Evolutionary conservation across 2,888 invertebrate species (phyloP), one percentile per base, ranked within the genome.

Genomic region (Drosophila incognita): DNA sequence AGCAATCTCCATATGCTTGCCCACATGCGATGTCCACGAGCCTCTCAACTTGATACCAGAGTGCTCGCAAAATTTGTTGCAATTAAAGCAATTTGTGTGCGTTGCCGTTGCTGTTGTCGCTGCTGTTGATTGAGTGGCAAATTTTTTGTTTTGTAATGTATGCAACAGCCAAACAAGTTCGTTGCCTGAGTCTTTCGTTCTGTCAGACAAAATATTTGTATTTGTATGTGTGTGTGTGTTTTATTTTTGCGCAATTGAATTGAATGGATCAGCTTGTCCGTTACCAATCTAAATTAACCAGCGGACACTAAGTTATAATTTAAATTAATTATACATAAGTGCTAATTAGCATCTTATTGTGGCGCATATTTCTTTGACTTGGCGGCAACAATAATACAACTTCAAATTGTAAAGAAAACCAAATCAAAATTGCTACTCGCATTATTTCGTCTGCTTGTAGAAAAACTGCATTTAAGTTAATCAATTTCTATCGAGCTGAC

Each of bases 11-110:
- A 53, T 53, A 29, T 54, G 54, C 51, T 63, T 60, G 66, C 71
- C 74, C 75, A 76, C 75, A 76, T 76, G 71, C 61, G 52, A 61
- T 29, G 33, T 70, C 52, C 61, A 51, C 49, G 60, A 64, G 71
- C 59, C 60, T 57, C 66, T 74, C 73, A 61, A 80, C 59, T 80
- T 71, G 76, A 82, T 82, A 79, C 54, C 74, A 63, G 74, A 65
- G 75, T 78, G 74, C 70, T 83, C 76, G 83, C 80, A 72, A 79
- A 83, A 85, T 81, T 86, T 86, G 73, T 82, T 86, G 85, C 73
- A 82, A 80, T 82, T 82, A 82, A 83, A 82, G 82, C 76, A 84
- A 84, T 83, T 84, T 84, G 83, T 82, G 82, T 84, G 82, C 79
- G 80, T 82, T 83, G 83, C 74, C 15, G 76, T 66, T 49, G 57